Base-by-base conservation (phyloP, 2,888 invertebrate species). In the Lobophora halterata region DNA sequence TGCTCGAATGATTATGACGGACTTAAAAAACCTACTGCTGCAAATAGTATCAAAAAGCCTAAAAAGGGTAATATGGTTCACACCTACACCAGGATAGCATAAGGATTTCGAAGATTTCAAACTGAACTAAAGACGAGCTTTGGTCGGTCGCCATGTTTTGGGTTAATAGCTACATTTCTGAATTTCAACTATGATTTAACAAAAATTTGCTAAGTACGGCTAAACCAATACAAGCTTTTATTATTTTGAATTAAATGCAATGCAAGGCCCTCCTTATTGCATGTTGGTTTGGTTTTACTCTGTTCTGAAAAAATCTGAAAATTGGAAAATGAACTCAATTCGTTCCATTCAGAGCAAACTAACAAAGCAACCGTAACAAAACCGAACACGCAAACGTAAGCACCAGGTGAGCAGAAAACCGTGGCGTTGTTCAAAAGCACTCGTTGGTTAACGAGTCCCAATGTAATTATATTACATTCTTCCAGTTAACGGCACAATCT, bases 401-500 rank as follows among this genome's bases (percentile, higher is more conserved):
- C 53, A 65, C 54, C 46, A 48, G 55, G 58, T 49, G 52, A 54
- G 25, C 55, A 63, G 53, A 50, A 54, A 51, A 46, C 47, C 52
- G 53, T 47, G 46, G 55, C 41, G 47, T 39, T 55, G 55, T 65
- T 67, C 58, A 65, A 69, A 64, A 60, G 61, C 57, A 55, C 49
- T 61, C 52, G 59, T 43, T 43, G 44, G 48, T 56, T 73, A 75
- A 79, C 73, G 68, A 75, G 72, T 58, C 62, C 33, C 52, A 56
- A 49, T 68, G 72, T 77, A 81, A 81, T 82, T 79, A 73, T 67
- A 77, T 80, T 75, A 77, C 71, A 75, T 77, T 79, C 76, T 73
- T 72, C 61, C 55, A 63, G 72, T 75, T 73, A 72, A 66, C 64
- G 67, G 76, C 70, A 77, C 74, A 80, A 81, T 82, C 79, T 71